A percentile compares a stretch with the other conserved stretches of the same genome.
phyloP scores from a whole-genome alignment of 2,113 vertebrate species.

The Megaleporinus macrocephalus region DNA sequence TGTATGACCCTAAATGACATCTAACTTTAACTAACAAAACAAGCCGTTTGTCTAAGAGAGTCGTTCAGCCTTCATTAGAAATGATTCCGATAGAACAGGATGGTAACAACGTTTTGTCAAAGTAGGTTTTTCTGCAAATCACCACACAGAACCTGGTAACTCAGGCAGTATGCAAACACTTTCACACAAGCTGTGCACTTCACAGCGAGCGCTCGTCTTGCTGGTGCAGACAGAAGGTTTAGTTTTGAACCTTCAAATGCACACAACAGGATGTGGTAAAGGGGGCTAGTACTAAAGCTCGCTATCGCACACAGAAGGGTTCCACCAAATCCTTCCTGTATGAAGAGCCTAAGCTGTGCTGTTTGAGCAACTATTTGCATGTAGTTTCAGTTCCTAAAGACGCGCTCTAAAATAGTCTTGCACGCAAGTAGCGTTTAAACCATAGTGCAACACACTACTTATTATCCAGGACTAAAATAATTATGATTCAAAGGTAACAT shows the following conservation, averaged over 20 bases:
- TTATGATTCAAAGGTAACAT: too few relatives aligned
- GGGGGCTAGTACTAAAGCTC: conserved; percentile 5
- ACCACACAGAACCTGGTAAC: neutral
- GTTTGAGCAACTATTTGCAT: neutral
- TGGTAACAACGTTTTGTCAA: neutral
- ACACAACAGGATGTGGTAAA: conserved; percentile 55
- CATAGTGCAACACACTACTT: too few relatives aligned
- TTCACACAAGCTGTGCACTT: neutral
- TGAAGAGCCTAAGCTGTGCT: neutral
- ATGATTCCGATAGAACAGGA: neutral
- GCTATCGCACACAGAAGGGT: conserved; percentile 14
- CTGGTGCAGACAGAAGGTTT: neutral
- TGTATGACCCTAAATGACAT: neutral
- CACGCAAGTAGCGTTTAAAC: too few relatives aligned
- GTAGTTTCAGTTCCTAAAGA: conserved; percentile 18
- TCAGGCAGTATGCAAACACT: neutral
- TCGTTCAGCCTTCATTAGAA: neutral
- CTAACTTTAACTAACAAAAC: neutral
- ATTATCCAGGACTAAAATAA: too few relatives aligned
- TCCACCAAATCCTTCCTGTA: conserved; percentile 39
- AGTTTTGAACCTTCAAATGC: conserved; percentile 27
- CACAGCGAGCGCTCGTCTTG: neutral
- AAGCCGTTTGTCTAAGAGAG: neutral
- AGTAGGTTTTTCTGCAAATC: neutral
- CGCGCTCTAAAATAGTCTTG: neutral